A percentile compares a stretch with the other conserved stretches of the same genome.
Evolutionary conservation across 2,113 vertebrate genomes (phyloP).

Genomic region (Pipa parva): DNA sequence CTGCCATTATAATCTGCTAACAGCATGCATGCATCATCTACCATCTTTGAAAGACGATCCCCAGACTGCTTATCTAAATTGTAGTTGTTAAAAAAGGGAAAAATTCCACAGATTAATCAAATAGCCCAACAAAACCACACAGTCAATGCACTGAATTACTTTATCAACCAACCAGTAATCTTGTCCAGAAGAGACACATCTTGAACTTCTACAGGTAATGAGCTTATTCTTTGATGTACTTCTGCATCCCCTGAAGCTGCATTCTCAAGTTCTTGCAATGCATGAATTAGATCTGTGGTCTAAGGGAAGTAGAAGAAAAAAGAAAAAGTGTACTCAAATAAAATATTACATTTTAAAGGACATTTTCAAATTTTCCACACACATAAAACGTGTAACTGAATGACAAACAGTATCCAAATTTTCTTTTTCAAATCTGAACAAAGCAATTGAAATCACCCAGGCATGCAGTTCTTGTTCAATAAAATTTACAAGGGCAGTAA

Average conservation of each 20-base stretch:
- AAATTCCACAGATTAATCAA: neutral
- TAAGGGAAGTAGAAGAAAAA: slow-evolving; percentile 58
- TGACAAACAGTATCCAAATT: too few relatives aligned
- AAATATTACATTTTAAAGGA: too few relatives aligned
- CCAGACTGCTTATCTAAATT: slow-evolving; percentile 72
- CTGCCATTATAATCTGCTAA: slow-evolving; percentile 97
- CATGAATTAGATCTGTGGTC: slow-evolving; percentile 92
- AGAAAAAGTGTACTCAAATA: too few relatives aligned
- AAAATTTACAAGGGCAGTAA: too few relatives aligned
- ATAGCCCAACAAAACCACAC: too few relatives aligned
- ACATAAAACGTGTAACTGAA: too few relatives aligned
- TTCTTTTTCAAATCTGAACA: too few relatives aligned
- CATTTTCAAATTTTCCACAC: too few relatives aligned
- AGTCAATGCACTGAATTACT: neutral
- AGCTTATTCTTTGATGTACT: slow-evolving; percentile 91
- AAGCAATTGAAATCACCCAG: too few relatives aligned
- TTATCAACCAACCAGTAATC: slow-evolving; percentile 81
- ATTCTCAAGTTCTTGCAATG: slow-evolving; percentile 95
- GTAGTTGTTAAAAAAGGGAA: slow-evolving; percentile 10
- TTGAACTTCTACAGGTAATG: slow-evolving; percentile 91
- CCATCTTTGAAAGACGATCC: slow-evolving; percentile 68
- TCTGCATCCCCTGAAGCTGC: slow-evolving; percentile 89
- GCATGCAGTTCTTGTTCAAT: too few relatives aligned
- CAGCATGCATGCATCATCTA: slow-evolving; percentile 96
- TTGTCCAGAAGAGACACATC: slow-evolving; percentile 90